Percentiles rank a stretch among this genome's conserved stretches.
Evolutionary conservation across 2,797 vertebrate genomes (phyloP).

Genomic region (Loriculus beryllinus): DNA sequence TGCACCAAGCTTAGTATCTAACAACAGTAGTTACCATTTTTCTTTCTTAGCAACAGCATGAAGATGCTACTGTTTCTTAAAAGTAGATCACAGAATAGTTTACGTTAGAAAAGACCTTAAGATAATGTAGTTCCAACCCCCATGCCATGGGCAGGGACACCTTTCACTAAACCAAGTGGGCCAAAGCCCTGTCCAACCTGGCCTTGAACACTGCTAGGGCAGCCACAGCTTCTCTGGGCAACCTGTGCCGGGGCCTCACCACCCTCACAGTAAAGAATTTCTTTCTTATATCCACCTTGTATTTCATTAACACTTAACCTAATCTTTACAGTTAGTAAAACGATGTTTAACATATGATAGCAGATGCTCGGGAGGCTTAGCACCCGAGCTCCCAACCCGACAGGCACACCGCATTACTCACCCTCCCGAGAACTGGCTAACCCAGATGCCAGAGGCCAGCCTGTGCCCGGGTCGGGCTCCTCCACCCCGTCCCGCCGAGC

Average conservation of each 20-base stretch:
- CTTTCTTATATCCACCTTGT: fast-evolving
- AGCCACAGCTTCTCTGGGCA: neutral
- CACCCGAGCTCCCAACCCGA: fast-evolving
- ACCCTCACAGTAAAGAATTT: neutral
- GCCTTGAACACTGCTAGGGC: neutral
- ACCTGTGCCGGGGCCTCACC: neutral
- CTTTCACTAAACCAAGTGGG: neutral
- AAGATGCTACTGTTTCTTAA: fast-evolving
- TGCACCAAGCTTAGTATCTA: fast-evolving
- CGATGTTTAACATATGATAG: fast-evolving
- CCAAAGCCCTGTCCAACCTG: neutral
- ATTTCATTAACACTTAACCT: neutral
- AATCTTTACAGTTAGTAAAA: too few species aligned
- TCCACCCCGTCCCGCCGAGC: neutral
- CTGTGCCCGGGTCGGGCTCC: neutral
- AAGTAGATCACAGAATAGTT: neutral
- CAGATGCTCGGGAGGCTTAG: neutral
- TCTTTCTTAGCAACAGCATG: neutral
- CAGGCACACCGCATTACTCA: fast-evolving
- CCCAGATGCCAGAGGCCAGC: neutral
- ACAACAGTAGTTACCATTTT: fast-evolving
- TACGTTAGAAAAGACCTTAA: neutral
- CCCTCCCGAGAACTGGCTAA: too few species aligned
- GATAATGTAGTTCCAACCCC: neutral
- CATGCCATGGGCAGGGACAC: neutral